Base-by-base conservation (phyloP, 2,797 vertebrate species). In the Crax fasciolata region DNA sequence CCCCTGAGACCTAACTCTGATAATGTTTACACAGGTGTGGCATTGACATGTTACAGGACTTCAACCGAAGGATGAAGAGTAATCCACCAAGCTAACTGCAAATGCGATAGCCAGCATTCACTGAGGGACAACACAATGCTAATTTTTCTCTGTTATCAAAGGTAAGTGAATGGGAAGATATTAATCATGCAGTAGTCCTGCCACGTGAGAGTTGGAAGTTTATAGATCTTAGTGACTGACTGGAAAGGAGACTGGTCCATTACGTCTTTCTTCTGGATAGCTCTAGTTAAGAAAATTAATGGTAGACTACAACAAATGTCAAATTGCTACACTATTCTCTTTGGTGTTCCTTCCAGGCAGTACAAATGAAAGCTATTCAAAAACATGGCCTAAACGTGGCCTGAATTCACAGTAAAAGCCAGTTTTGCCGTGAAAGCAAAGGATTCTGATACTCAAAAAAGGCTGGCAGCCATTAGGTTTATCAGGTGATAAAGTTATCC, bases 241-340 rank as follows among this genome's bases (percentile, higher is more conserved):
- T 44, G 35, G 72, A 95, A 94, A 95, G 66, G 51, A 86, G 87
- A 94, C 59, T 43, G 55, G 81, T 49, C 65, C 54, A 32, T 76
- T 73, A 59, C 15, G 25, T 78, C 68, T 96, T 75, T 80, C 84
- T 78, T 93, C 87, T 91, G 70, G 30, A 80, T 39, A 87, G 87
- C 46, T 81, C 77, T 92, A 87, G 94, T 96, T 96, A 96, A 95
- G 89, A 94, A 97, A 96, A 97, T 93, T 87, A 96, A 94, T 92
- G 85, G 74, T 66, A 94, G 70, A 65, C 48, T 4, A 15, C 90
- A 95, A 96, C 85, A 96, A 91, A 97, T 75, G 93, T 90, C 82
- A 84, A 96, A 96, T 84, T 83, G 81, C 80, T 90, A 71, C 52
- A 38, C 73, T 89, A 90, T 67, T 96, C 93, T 91, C 63, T 61